Evolutionary conservation across 2,797 vertebrate genomes (phyloP).

Genomic region (Chaetophractus vellerosus): DNA sequence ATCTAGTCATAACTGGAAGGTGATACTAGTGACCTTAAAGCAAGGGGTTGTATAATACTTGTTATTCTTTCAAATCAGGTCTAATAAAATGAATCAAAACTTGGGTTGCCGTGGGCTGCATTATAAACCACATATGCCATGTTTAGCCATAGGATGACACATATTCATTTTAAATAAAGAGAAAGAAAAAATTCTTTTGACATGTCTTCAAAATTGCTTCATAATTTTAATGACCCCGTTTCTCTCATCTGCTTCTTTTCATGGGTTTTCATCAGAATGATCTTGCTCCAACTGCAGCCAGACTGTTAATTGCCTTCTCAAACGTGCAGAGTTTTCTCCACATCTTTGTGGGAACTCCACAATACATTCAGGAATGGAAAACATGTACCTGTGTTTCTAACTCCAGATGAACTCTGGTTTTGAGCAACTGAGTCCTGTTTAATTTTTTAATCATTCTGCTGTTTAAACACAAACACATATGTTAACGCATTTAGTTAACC

Average conservation of each 20-base stretch:
- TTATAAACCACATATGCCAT: not conserved
- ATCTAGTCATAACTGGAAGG: not conserved
- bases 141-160: not conserved
- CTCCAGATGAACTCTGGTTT: not conserved
- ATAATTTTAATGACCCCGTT: not conserved
- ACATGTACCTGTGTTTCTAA: not conserved
- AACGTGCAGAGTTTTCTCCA: not conserved
- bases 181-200: not conserved
- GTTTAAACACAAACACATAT: not conserved
- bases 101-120: not conserved
- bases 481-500: not conserved
- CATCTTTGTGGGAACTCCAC: not conserved
- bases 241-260: not conserved
- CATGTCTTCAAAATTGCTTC: not conserved
- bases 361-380: not conserved
- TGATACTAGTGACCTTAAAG: not conserved
- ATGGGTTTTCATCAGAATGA: not conserved
- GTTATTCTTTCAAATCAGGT: not conserved
- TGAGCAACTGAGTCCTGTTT: not conserved
- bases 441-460: not conserved
- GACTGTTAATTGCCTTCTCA: not conserved
- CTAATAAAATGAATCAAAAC: not conserved
- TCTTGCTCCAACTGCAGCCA: not conserved
- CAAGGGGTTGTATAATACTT: not conserved
- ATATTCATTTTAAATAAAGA: conserved; percentile 1